phyloP scores from a whole-genome alignment of 1,140 invertebrate genomes.

The Brachionus calyciflorus region DNA sequence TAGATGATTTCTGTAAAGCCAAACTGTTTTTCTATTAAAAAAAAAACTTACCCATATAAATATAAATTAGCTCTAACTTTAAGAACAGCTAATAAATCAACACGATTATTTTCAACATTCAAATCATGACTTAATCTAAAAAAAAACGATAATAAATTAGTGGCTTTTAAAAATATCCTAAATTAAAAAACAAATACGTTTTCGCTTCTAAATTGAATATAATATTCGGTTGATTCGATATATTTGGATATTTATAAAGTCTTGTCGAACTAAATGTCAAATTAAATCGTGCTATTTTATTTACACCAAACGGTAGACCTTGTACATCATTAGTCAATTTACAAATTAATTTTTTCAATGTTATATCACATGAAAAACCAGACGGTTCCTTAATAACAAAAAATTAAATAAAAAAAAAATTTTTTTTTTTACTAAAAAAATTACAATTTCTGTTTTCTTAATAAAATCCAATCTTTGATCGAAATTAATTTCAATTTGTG shows the following conservation, averaged over 20 bases:
- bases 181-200: background rate
- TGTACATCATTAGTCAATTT: conserved; percentile 19
- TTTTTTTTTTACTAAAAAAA: background rate
- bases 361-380: conserved; percentile 24
- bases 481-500: conserved; percentile 27
- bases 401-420: background rate
- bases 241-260: conserved; percentile 32
- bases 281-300: conserved; percentile 31
- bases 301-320: conserved; percentile 23
- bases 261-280: conserved; percentile 37
- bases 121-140: conserved; percentile 19
- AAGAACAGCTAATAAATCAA: background rate
- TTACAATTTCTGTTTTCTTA: conserved; percentile 17
- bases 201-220: conserved; percentile 30
- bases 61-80: conserved; percentile 25
- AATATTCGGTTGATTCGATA: conserved; percentile 21
- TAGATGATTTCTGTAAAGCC: no score
- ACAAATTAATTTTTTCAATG: conserved; percentile 2
- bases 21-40: no score
- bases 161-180: background rate
- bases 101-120: background rate
- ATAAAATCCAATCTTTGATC: conserved; percentile 42
- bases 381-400: background rate
- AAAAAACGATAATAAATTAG: background rate
- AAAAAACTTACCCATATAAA: conserved; percentile 31